Base-by-base conservation (phyloP, 2,113 vertebrate genomes). In the Gasterosteus aculeatus region DNA sequence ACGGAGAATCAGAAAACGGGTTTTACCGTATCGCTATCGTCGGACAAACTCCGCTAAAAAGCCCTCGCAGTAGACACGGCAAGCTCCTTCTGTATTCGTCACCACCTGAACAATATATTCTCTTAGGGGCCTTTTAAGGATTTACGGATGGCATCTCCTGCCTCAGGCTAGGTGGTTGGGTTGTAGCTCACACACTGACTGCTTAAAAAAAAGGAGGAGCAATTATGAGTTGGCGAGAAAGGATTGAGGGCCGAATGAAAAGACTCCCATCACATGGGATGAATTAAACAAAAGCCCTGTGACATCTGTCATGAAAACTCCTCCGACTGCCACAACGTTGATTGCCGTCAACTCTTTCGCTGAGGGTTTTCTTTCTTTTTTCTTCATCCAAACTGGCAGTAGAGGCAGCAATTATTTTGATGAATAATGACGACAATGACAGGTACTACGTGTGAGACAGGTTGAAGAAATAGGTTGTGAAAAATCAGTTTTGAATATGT, bases 1-100 rank as follows among this genome's bases (percentile, higher is more conserved):
- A 6, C 7, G 11, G 22, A 35, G 56, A 44, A 3, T 26, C 10
- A 63, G 49, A 29, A 39, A 29, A 15, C 44, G 56, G 69, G 33
- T 72, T 80, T n/a, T n/a, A n/a, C n/a, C n/a, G n/a, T n/a, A n/a
- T n/a, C n/a, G 63, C 6, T 78, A 68, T 80, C 77, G 80, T 88
- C 53, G 46, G 70, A 71, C n/a, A 38, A 89, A 78, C 78, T 79
- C 49, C 0, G 29, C 61, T 78, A 60, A 74, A 81, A 81, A 75
- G 53, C 62, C 60, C 61, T 69, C 33, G 68, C 75, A 75, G 69
- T 67, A 18, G 42, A 60, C 47, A 61, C 29, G 10, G 14, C 76
- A 47, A 83, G 72, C 72, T 70, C 51, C 68, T 35, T 78, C 68
- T 65, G 58, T 64, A 63, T 82, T 42, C 35, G 59, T 71, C 68